These are phyloP conservation scores for Fragum whitleyi DNA, from an alignment of 2,888 invertebrate genomes.

Conservation along the genomic window DNA sequence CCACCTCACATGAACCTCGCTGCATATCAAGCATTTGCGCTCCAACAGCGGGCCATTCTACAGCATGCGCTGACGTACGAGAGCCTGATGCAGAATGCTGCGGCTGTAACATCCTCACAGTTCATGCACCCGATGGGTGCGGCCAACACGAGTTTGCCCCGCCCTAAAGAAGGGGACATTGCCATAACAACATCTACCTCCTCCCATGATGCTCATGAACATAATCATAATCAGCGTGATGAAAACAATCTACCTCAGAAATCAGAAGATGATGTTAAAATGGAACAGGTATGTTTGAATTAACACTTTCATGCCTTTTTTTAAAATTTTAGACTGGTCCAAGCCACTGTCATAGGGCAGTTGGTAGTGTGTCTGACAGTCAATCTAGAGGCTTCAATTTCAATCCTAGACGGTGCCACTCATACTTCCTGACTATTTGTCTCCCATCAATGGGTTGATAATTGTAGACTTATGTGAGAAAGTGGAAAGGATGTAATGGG, in stretches of 20 bases:
- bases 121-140: conserved; percentile 46
- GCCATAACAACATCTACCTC: conserved; percentile 66
- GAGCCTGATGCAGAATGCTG: conserved; percentile 76
- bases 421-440: too few relatives aligned
- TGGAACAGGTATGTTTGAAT: conserved; percentile 73
- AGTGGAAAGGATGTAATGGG: too few relatives aligned
- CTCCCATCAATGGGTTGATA: too few relatives aligned
- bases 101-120: conserved; percentile 55
- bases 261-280: conserved; percentile 64
- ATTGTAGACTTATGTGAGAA: too few relatives aligned
- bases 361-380: too few relatives aligned
- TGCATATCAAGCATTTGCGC: conserved; percentile 79
- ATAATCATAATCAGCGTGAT: conserved; percentile 27
- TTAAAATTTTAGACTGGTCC: too few relatives aligned
- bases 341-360: too few relatives aligned
- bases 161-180: conserved; percentile 51
- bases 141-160: conserved; percentile 40
- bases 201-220: conserved; percentile 39
- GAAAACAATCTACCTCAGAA: conserved; percentile 60
- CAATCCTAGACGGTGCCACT: too few relatives aligned
- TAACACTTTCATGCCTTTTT: too few relatives aligned
- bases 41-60: conserved; percentile 78
- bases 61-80: conserved; percentile 81
- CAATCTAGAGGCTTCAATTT: too few relatives aligned
- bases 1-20: conserved; percentile 76